Conservation (phyloP, 2,797 vertebrate species). For the Gadopsis marmoratus region DNA sequence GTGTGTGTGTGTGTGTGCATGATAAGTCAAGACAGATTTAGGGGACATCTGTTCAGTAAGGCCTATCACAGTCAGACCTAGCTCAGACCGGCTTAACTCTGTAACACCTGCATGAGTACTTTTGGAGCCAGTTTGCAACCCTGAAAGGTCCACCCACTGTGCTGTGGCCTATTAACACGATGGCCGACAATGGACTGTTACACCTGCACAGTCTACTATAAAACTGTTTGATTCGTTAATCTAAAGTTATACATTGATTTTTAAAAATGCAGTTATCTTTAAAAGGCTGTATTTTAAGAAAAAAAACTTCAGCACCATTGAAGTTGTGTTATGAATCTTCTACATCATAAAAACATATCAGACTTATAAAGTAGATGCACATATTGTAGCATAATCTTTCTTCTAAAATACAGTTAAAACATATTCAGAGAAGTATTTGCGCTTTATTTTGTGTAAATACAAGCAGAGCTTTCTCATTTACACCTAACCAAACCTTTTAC, state of each 20-base stretch:
- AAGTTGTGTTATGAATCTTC: background rate
- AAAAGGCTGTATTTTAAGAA: background rate
- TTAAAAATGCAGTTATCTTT: background rate
- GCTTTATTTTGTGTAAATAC: background rate
- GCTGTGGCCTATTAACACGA: slow-evolving; percentile 2
- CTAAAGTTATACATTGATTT: background rate
- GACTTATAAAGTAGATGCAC: background rate
- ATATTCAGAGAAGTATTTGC: background rate
- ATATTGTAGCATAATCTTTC: background rate
- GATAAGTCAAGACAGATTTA: slow-evolving; percentile 59
- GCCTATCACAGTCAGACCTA: slow-evolving; percentile 43
- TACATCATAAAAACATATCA: background rate
- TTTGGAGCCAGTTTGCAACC: background rate
- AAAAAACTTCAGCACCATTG: background rate
- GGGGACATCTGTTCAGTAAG: slow-evolving; percentile 75
- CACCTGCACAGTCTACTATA: background rate
- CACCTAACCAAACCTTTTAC: background rate
- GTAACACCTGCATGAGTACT: slow-evolving; percentile 49
- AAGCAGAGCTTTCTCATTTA: background rate
- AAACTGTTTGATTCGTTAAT: background rate
- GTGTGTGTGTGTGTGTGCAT: background rate
- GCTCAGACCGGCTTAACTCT: slow-evolving; percentile 81
- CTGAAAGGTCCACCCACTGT: background rate
- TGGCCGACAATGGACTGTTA: background rate
- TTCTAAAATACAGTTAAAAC: background rate